Evolutionary conservation across 2,888 invertebrate genomes (phyloP), one percentile per base, ranked within the genome.

Genomic region (Caenorhabditis afra): DNA sequence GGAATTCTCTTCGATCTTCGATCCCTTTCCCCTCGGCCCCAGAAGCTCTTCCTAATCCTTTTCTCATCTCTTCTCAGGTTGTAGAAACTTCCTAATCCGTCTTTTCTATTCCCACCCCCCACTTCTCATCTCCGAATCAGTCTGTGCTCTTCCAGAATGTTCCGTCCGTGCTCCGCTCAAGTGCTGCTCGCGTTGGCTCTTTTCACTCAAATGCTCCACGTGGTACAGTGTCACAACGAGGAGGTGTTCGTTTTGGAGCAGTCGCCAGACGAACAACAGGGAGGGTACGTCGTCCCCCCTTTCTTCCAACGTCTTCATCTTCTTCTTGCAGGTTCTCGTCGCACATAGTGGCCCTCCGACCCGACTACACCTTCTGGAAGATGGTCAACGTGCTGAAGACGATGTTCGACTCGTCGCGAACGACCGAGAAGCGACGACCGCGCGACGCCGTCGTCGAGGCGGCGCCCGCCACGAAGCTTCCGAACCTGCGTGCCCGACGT

Each of bases 361-460:
- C 82, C 4, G 82, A 83, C 41, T 83, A 83, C 70, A 76, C 79
- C 0, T 76, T 83, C 52, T 81, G 81, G 76, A 66, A 64, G 23
- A 79, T 83, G 79, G 74, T 83, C 14, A 79, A 79, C 49, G 79
- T 83, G 20, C 49, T 83, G 14, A 71, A 75, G 18, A 79, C 66
- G 16, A 77, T 83, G 59, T 79, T 83, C 67, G 82, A 83, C 44
- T 49, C 68, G n/a, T n/a, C n/a, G 5, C 41, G 79, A 16, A 79
- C 66, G 16, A 53, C 66, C 12, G 78, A 78, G 44, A 71, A 78
- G 50, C 37, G 78, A 49, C 49, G 71, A 12, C 64, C 71, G 14
- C 50, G 70, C 39, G 66, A 71, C 12, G 71, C 61, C 8, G 50
- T 23, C 20, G 65, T 23, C 20, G 65, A 65, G 22, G 74, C 58